phyloP scores from a whole-genome alignment of 2,888 invertebrate genomes.

The Drosophila borborema region DNA sequence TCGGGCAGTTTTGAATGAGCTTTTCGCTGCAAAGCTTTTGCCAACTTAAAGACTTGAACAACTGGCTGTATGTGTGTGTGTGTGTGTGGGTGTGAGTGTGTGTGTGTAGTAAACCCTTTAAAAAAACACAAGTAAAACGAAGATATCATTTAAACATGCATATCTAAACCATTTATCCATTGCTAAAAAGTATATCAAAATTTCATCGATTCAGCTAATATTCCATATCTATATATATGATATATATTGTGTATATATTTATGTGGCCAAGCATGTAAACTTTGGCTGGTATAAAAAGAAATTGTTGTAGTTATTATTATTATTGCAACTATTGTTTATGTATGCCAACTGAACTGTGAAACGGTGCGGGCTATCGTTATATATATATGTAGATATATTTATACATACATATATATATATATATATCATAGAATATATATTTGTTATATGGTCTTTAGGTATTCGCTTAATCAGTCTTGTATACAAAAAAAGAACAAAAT shows the following conservation, averaged over 20 bases:
- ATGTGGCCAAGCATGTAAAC: conserved; percentile 51
- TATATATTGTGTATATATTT: conserved; percentile 18
- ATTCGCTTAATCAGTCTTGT: conserved; percentile 75
- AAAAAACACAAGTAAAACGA: conserved; percentile 13
- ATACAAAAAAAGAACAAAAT: conserved; percentile 56
- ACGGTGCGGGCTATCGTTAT: conserved; percentile 42
- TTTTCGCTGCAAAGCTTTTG: conserved; percentile 37
- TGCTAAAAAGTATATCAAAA: conserved; percentile 60
- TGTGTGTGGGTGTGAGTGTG: background rate
- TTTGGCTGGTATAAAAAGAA: conserved; percentile 64
- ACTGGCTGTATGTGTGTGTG: conserved; percentile 18
- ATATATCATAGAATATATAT: conserved; percentile 2
- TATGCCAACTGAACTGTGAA: conserved; percentile 36
- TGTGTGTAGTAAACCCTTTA: conserved; percentile 22
- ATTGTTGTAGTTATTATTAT: conserved; percentile 17
- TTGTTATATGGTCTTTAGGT: conserved; percentile 37
- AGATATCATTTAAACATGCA: conserved; percentile 43
- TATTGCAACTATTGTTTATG: conserved; percentile 59
- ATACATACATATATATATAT: conserved; percentile 7
- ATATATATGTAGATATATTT: conserved; percentile 1
- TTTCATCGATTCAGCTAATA: conserved; percentile 45
- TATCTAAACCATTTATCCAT: conserved; percentile 45
- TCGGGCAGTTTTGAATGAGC: conserved; percentile 55
- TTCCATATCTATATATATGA: conserved; percentile 20
- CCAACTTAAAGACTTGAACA: conserved; percentile 34